A percentile compares a stretch with the other conserved stretches of the same genome.
phyloP scores from a whole-genome alignment of 2,797 vertebrate species.

The Sebastes hopkinsi region DNA sequence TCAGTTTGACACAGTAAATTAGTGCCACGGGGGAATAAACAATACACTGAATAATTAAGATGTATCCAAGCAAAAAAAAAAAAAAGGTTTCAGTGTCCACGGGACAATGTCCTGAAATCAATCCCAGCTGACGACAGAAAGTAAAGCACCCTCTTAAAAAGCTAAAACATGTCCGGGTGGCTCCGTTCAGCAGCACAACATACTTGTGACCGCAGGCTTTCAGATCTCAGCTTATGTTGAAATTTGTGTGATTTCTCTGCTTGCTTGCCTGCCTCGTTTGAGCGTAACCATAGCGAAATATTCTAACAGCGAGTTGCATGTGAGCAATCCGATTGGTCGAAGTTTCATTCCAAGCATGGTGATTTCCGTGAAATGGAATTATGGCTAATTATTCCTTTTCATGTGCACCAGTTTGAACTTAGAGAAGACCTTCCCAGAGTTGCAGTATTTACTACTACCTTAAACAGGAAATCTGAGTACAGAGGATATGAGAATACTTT shows the following conservation, averaged over 20 bases:
- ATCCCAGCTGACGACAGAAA: conserved; percentile 68
- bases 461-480: not conserved
- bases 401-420: conserved; percentile 16
- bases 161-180: conserved; percentile 66
- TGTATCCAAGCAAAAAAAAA: conserved; percentile 49
- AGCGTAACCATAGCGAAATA: conserved; percentile 62
- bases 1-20: conserved; percentile 67
- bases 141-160: conserved; percentile 52
- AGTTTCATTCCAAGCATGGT: conserved; percentile 23
- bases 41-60: conserved; percentile 74
- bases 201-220: conserved; percentile 61
- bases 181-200: conserved; percentile 47
- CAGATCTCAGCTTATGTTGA: conserved; percentile 65
- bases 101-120: conserved; percentile 73
- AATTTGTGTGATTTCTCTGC: conserved; percentile 63
- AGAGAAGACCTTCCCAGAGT: not conserved
- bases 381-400: conserved; percentile 32
- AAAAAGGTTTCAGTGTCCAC: conserved; percentile 71
- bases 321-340: conserved; percentile 27
- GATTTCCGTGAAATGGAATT: conserved; percentile 55
- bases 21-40: conserved; percentile 68
- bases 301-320: conserved; percentile 23
- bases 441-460: not conserved
- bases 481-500: not conserved
- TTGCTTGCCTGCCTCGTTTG: conserved; percentile 66